Evolutionary conservation across 2,888 invertebrate genomes (phyloP), one percentile per base, ranked within the genome.

Genomic region (Girardia tigrina): DNA sequence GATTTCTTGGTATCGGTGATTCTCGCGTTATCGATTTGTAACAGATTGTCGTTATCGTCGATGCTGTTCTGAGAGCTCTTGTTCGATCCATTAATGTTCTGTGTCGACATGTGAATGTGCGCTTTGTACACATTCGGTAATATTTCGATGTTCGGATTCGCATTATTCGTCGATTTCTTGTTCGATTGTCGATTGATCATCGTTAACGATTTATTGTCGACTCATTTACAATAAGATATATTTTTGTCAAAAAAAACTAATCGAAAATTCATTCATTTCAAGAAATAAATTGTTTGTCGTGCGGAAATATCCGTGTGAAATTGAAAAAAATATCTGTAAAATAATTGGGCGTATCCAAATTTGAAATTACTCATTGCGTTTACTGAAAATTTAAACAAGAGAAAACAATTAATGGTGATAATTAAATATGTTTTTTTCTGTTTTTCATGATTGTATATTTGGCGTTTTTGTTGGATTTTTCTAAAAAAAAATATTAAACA

Each of bases 301-400:
- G n/a, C n/a, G n/a, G n/a, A n/a, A n/a, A n/a, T n/a, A n/a, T n/a
- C n/a, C n/a, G n/a, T n/a, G n/a, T n/a, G n/a, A n/a, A n/a, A n/a
- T n/a, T n/a, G n/a, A n/a, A 8, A 20, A 8, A 56, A 56, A 8
- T 8, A 12, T 56, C 56, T 12, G n/a, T 56, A 56, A 12, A 56
- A 20, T 12, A 56, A 56, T 56, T 8, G 56, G 56, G 56, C 56
- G 56, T 56, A 56, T 56, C 56, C n/a, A 56, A 56, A 56, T 56
- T 56, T n/a, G 23, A 56, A 56, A 16, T 20, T 20, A 36, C 12
- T 56, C n/a, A 56, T 20, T 56, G 56, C n/a, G 23, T 56, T 12
- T 20, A 4, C 4, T 56, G 56, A 56, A 56, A 56, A 56, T 56
- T 56, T 12, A 56, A 56, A 56, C 56, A 56, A 56, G n/a, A n/a